phyloP scores from a whole-genome alignment of 2,113 vertebrate species.

The Scophthalmus maximus region DNA sequence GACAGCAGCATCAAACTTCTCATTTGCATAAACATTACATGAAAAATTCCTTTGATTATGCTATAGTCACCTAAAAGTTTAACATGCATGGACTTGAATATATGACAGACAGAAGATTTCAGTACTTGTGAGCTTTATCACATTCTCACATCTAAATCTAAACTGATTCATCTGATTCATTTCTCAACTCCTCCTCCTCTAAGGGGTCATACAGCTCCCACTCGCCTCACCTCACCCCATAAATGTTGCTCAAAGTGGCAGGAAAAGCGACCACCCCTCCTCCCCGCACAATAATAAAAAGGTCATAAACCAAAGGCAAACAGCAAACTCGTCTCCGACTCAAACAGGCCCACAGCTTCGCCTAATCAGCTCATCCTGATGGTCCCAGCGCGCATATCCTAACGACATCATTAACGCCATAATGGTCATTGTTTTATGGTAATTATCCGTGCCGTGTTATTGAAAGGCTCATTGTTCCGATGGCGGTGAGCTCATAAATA shows the following conservation, averaged over 20 bases:
- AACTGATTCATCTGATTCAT: not conserved
- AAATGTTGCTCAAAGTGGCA: not conserved
- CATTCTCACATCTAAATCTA: not conserved
- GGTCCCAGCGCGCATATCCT: slow-evolving; percentile 37
- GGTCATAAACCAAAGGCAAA: slow-evolving; percentile 42
- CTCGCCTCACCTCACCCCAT: slow-evolving; percentile 27
- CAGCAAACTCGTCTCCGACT: not conserved
- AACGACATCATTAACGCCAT: slow-evolving; percentile 67
- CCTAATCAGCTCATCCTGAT: slow-evolving; percentile 20
- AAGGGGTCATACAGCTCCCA: not conserved
- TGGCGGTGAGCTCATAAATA: slow-evolving; percentile 63
- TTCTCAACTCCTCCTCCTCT: not conserved
- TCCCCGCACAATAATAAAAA: slow-evolving; percentile 14
- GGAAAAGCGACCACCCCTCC: not conserved
- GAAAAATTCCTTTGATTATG: not conserved
- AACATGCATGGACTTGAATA: not conserved
- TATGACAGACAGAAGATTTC: not conserved
- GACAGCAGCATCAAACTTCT: no score
- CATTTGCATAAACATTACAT: no score
- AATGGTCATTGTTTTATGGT: slow-evolving; percentile 67
- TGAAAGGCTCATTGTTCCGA: slow-evolving; percentile 69
- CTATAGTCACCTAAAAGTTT: not conserved
- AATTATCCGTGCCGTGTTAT: slow-evolving; percentile 63
- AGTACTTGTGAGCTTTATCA: not conserved
- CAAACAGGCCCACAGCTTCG: not conserved